These are phyloP conservation scores for Apotomis turbidana DNA, from an alignment of 2,888 invertebrate genomes.

Conservation along the genomic window DNA sequence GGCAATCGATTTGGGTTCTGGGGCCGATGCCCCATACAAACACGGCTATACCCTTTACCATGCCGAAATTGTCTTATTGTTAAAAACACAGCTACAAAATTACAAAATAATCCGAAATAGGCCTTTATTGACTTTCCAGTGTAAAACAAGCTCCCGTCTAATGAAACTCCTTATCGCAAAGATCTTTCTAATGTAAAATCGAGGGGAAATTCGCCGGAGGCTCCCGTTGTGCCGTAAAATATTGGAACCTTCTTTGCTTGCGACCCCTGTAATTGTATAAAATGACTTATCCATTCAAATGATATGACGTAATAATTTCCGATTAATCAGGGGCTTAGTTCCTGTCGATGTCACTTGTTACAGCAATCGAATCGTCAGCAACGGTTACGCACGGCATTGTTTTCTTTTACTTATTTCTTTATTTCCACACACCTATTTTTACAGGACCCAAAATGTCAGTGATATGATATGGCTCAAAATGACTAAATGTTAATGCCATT, in stretches of 20 bases:
- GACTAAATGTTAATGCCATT: too few species aligned
- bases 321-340: background rate
- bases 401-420: too few species aligned
- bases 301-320: background rate
- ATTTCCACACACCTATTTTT: too few species aligned
- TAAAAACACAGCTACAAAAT: background rate
- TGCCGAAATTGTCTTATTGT: background rate
- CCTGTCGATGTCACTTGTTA: slow-evolving; percentile 12
- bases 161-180: slow-evolving; percentile 23
- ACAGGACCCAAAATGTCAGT: too few species aligned
- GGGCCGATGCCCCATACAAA: too few species aligned
- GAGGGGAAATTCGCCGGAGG: slow-evolving; percentile 12
- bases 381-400: too few species aligned
- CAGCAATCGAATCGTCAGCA: too few species aligned
- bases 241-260: slow-evolving; percentile 20
- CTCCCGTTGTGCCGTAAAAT: slow-evolving; percentile 12
- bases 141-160: slow-evolving; percentile 13
- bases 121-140: slow-evolving; percentile 17
- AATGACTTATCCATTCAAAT: slow-evolving; percentile 25
- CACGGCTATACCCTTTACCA: too few species aligned
- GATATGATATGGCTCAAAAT: too few species aligned
- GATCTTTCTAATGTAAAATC: slow-evolving; percentile 26
- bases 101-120: background rate
- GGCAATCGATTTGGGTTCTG: too few species aligned
- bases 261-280: slow-evolving; percentile 35